Evolutionary conservation across 2,888 invertebrate species (phyloP).

Genomic region (Lottia scabra): DNA sequence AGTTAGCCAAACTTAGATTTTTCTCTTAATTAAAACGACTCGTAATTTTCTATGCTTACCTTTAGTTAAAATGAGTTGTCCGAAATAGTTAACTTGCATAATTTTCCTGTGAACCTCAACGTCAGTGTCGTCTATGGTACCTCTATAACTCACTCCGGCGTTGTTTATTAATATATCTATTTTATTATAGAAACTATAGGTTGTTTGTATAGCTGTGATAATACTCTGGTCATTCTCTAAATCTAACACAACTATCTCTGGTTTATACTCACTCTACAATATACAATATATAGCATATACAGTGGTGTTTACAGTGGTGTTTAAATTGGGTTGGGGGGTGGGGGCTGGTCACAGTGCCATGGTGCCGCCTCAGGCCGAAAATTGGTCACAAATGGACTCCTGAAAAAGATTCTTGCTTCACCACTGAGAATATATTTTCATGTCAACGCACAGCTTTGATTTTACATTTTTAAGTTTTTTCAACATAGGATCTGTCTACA

Average conservation of each 20-base stretch:
- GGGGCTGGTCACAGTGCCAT: too few species aligned
- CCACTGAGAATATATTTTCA: too few species aligned
- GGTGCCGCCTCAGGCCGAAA: too few species aligned
- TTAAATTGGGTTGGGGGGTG: too few species aligned
- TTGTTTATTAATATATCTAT: conserved; percentile 94
- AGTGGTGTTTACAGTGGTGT: too few species aligned
- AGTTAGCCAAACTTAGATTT: too few species aligned
- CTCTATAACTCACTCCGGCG: conserved; percentile 84
- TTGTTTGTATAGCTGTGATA: conserved; percentile 76
- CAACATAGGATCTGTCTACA: too few species aligned
- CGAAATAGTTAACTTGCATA: conserved; percentile 96
- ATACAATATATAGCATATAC: background rate
- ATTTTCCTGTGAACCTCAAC: conserved; percentile 86
- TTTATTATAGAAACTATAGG: conserved; percentile 63
- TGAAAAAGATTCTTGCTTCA: too few species aligned
- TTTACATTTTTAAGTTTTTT: too few species aligned
- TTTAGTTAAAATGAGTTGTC: conserved; percentile 90
- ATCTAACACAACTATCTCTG: conserved; percentile 74
- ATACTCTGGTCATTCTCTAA: conserved; percentile 79
- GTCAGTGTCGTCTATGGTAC: conserved; percentile 80
- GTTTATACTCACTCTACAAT: conserved; percentile 23
- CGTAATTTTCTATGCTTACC: conserved; percentile 72
- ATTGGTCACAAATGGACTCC: too few species aligned
- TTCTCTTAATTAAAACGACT: too few species aligned
- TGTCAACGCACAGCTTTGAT: too few species aligned